A percentile compares a stretch with the other conserved stretches of the same genome.
Evolutionary conservation across 2,797 vertebrate genomes (phyloP).

Genomic region (Rhinogobio ventralis): DNA sequence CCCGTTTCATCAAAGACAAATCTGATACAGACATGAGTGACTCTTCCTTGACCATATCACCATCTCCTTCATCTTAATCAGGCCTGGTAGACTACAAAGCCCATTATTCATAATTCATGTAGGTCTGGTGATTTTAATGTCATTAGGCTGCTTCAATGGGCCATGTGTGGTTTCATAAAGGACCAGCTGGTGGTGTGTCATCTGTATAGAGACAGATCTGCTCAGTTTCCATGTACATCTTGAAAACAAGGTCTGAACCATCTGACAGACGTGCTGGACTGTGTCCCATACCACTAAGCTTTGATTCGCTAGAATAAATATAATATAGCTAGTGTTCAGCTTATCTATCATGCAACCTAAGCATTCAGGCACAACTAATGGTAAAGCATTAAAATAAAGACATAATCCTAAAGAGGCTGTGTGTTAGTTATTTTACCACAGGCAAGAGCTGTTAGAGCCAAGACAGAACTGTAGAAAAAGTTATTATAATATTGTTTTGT

Average conservation of each 20-base stretch:
- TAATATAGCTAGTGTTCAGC: background rate
- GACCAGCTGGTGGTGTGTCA: constrained; percentile 57
- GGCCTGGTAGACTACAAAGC: constrained; percentile 61
- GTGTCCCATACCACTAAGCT: constrained; percentile 9
- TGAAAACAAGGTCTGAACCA: constrained; percentile 34
- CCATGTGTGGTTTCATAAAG: constrained; percentile 52
- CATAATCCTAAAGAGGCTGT: background rate
- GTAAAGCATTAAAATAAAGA: background rate
- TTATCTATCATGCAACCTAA: background rate
- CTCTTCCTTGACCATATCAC: constrained; percentile 52
- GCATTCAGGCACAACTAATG: background rate
- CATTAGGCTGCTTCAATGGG: constrained; percentile 60
- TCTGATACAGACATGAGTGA: constrained; percentile 56
- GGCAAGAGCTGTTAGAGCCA: background rate
- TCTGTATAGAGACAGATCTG: constrained; percentile 51
- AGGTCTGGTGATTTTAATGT: constrained; percentile 62
- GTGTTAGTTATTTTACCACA: background rate
- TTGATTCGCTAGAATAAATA: background rate
- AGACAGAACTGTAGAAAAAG: no score
- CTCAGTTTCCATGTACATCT: constrained; percentile 27
- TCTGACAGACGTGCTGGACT: constrained; percentile 32
- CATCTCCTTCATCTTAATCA: constrained; percentile 59
- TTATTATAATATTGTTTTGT: no score
- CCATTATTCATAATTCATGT: constrained; percentile 60
- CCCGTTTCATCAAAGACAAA: constrained; percentile 47